Percentiles rank a stretch among this genome's conserved stretches.
phyloP scores from a whole-genome alignment of 2,797 vertebrate species.

The Varecia variegata region DNA sequence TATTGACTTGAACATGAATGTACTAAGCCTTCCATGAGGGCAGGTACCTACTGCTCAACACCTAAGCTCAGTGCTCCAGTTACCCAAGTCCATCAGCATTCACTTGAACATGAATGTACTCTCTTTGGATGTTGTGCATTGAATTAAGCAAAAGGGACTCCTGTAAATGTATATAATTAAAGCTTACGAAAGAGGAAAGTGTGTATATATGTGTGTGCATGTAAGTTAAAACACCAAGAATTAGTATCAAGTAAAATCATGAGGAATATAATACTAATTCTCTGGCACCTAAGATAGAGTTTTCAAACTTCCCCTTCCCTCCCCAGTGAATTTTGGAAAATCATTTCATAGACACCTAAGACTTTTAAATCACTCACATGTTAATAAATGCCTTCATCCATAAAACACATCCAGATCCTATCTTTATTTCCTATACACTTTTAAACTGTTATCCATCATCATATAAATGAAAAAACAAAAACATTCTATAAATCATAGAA shows the following conservation, averaged over 20 bases:
- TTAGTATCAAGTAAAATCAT: neutral
- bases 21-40: neutral
- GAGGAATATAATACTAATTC: neutral
- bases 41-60: neutral
- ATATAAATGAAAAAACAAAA: conserved; percentile 7
- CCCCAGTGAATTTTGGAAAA: neutral
- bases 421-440: neutral
- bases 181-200: neutral
- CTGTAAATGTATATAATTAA: neutral
- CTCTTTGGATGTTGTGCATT: neutral
- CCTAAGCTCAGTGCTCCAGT: neutral
- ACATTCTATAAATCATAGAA: neutral
- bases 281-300: neutral
- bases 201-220: neutral
- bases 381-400: neutral
- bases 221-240: neutral
- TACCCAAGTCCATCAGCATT: neutral
- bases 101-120: neutral
- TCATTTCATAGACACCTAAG: neutral
- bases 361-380: neutral
- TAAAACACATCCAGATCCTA: neutral
- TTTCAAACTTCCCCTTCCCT: neutral
- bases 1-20: neutral
- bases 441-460: neutral
- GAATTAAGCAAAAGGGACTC: neutral